These are phyloP conservation scores for Danio tinwini DNA, from an alignment of 2,797 vertebrate species.

Conservation along the genomic window DNA sequence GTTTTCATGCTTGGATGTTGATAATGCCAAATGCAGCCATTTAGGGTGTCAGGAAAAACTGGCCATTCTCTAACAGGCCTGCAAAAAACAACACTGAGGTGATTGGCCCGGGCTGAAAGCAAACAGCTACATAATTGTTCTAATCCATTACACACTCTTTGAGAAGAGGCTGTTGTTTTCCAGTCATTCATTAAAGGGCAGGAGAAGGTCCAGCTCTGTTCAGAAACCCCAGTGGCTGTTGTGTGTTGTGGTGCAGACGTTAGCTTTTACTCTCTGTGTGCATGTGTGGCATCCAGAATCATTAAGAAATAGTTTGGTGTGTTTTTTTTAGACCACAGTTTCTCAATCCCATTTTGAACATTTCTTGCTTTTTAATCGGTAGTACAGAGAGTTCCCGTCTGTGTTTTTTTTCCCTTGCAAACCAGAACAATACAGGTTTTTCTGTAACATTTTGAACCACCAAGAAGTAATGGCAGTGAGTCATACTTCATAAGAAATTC, in stretches of 20 bases:
- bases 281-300: constrained; percentile 58
- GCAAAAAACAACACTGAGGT: constrained; percentile 64
- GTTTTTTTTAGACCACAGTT: constrained; percentile 60
- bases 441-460: constrained; percentile 63
- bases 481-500: background rate
- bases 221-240: constrained; percentile 59
- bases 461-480: constrained; percentile 70
- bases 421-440: constrained; percentile 72
- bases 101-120: constrained; percentile 66
- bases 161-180: constrained; percentile 80
- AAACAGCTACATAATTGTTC: constrained; percentile 81
- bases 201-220: constrained; percentile 61
- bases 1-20: background rate
- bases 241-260: constrained; percentile 46
- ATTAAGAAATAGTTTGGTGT: constrained; percentile 55
- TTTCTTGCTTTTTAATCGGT: constrained; percentile 70
- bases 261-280: constrained; percentile 20
- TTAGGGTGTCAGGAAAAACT: constrained; percentile 38
- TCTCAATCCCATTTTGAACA: constrained; percentile 71
- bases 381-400: constrained; percentile 66
- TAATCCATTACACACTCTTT: constrained; percentile 77
- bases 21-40: constrained; percentile 10
- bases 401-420: constrained; percentile 72
- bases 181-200: constrained; percentile 73
- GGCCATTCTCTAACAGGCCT: constrained; percentile 56